phyloP scores from a whole-genome alignment of 2,888 invertebrate genomes.

The Candidula unifasciata region DNA sequence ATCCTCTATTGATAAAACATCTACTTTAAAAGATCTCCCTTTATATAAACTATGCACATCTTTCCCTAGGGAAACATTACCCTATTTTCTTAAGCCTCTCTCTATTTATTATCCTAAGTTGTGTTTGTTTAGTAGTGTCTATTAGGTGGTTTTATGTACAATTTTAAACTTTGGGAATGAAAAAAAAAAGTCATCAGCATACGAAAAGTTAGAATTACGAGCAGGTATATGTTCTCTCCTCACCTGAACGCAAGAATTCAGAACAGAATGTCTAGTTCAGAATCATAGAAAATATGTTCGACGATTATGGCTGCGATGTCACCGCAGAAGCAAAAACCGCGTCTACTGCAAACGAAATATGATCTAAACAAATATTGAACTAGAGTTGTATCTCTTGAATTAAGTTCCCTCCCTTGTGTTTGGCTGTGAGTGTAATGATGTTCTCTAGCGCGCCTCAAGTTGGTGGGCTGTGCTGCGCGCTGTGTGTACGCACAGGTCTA shows the following conservation, averaged over 20 bases:
- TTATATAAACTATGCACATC: not conserved
- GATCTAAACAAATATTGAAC: slow-evolving; percentile 43
- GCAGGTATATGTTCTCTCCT: too few relatives aligned
- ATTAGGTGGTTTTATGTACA: not conserved
- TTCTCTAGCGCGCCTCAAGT: slow-evolving; percentile 13
- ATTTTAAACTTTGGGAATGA: not conserved
- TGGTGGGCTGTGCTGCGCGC: not conserved
- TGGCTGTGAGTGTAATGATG: slow-evolving; percentile 39
- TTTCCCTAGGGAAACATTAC: not conserved
- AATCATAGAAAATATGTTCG: not conserved
- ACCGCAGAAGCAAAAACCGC: not conserved
- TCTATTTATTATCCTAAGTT: not conserved
- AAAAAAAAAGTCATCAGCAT: too few relatives aligned
- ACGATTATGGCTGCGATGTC: not conserved
- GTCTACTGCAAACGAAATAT: slow-evolving; percentile 25
- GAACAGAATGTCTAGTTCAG: not conserved
- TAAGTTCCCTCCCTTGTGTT: slow-evolving; percentile 42
- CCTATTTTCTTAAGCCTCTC: not conserved
- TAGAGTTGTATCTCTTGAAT: slow-evolving; percentile 42
- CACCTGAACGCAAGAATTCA: not conserved
- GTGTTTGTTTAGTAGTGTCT: not conserved
- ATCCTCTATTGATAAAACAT: too few relatives aligned
- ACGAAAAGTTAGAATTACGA: too few relatives aligned
- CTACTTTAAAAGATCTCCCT: too few relatives aligned
- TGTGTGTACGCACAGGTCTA: slow-evolving; percentile 5